phyloP scores from a whole-genome alignment of 2,113 vertebrate species.

The Isurus oxyrinchus region DNA sequence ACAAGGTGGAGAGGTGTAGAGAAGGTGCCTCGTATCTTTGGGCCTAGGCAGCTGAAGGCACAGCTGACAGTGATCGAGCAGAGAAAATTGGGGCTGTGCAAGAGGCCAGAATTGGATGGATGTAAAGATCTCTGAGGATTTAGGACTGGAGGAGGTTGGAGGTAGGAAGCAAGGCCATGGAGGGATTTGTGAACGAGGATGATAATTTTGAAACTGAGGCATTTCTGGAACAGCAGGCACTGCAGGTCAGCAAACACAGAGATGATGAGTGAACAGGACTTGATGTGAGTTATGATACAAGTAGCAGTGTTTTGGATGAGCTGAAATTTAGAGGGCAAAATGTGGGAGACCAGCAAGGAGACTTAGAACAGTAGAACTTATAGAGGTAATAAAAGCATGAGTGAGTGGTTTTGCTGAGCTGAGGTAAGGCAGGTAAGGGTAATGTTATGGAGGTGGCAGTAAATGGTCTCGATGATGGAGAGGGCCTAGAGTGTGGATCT shows the following conservation, averaged over 20 bases:
- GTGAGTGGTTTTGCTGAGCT: too few species aligned
- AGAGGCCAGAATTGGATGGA: neutral
- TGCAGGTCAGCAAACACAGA: neutral
- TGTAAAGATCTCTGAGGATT: neutral
- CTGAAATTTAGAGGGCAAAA: too few species aligned
- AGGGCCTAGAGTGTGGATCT: too few species aligned
- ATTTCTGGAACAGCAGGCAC: neutral
- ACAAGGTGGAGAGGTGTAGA: neutral
- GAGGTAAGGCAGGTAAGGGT: too few species aligned
- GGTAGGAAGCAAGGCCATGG: neutral
- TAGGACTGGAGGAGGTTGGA: neutral
- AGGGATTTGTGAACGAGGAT: neutral
- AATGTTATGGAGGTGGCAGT: too few species aligned
- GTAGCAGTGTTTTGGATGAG: too few species aligned
- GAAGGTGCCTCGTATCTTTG: neutral
- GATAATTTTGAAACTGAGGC: neutral
- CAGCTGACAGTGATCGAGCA: neutral
- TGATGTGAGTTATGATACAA: too few species aligned
- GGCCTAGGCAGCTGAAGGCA: neutral
- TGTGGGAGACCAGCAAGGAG: too few species aligned
- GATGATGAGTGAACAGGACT: neutral
- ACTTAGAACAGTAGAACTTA: too few species aligned
- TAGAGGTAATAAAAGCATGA: too few species aligned
- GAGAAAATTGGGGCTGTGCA: neutral
- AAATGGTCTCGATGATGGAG: too few species aligned